phyloP scores from a whole-genome alignment of 2,797 vertebrate species.

The Urocyon cinereoargenteus region DNA sequence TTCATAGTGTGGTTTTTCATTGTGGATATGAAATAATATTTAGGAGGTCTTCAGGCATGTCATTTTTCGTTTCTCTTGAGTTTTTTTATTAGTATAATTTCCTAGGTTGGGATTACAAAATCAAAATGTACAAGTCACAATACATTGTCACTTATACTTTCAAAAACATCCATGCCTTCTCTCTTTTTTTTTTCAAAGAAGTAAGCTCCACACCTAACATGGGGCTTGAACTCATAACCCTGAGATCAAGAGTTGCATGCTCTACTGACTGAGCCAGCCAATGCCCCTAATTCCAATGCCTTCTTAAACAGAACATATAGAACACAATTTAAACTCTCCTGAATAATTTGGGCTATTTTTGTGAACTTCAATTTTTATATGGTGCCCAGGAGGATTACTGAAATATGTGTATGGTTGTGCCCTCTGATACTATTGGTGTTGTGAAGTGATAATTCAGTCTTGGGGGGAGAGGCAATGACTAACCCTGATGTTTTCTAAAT shows the following conservation, averaged over 20 bases:
- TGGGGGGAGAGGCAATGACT: background rate
- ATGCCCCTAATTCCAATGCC: background rate
- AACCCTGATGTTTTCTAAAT: background rate
- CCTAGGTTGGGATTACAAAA: background rate
- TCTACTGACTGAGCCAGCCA: background rate
- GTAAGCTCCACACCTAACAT: background rate
- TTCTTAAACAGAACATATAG: slow-evolving; percentile 1
- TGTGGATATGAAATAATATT: background rate
- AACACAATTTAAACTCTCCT: background rate
- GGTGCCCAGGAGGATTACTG: background rate
- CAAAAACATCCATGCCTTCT: background rate
- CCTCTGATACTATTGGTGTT: background rate
- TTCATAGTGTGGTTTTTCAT: background rate
- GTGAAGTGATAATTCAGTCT: background rate
- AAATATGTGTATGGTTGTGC: background rate
- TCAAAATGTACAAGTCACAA: background rate
- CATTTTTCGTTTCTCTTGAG: background rate
- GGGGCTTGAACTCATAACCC: background rate
- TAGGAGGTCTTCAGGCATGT: background rate
- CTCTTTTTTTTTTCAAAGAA: background rate
- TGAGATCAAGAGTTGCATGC: background rate
- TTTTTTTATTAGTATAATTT: slow-evolving; percentile 31
- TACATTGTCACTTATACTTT: background rate
- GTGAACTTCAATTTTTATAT: background rate
- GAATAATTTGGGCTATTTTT: background rate